Evolutionary conservation across 2,888 invertebrate genomes (phyloP).

Genomic region (Syritta pipiens): DNA sequence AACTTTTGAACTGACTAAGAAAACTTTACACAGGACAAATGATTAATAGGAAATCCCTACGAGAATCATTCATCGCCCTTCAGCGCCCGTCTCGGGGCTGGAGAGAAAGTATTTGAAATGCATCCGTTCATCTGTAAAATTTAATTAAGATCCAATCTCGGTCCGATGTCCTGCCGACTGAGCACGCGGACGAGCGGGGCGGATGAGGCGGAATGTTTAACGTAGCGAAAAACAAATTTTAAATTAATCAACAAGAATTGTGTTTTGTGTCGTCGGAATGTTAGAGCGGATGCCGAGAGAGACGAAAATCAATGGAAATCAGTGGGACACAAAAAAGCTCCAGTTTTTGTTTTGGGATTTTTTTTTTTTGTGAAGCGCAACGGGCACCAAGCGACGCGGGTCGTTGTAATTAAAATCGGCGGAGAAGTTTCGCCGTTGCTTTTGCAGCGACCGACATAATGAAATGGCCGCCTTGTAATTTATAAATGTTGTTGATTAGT

Average conservation of each 20-base stretch:
- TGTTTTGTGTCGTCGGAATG: slow-evolving; percentile 45
- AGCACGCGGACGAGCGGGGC: background rate
- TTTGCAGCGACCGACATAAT: slow-evolving; percentile 12
- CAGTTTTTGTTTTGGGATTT: background rate
- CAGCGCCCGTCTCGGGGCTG: background rate
- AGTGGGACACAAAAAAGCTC: slow-evolving; percentile 26
- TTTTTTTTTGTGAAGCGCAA: background rate
- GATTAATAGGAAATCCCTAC: slow-evolving; percentile 47
- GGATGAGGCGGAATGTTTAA: background rate
- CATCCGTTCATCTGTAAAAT: slow-evolving; percentile 54
- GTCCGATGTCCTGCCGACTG: background rate
- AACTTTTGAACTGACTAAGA: slow-evolving; percentile 12
- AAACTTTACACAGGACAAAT: slow-evolving; percentile 33
- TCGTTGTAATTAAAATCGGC: background rate
- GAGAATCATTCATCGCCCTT: background rate
- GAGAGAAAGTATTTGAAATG: slow-evolving; percentile 19
- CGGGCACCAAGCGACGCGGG: background rate
- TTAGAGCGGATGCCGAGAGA: no score
- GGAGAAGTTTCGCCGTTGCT: no score
- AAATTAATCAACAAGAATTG: slow-evolving; percentile 48
- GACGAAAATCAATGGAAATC: slow-evolving; percentile 57
- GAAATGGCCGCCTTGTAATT: slow-evolving; percentile 38
- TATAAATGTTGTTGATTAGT: slow-evolving; percentile 51
- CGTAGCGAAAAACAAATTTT: slow-evolving; percentile 27
- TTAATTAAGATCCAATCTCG: slow-evolving; percentile 61